Evolutionary conservation across 2,888 invertebrate genomes (phyloP).

Genomic region (Gibbula magus): DNA sequence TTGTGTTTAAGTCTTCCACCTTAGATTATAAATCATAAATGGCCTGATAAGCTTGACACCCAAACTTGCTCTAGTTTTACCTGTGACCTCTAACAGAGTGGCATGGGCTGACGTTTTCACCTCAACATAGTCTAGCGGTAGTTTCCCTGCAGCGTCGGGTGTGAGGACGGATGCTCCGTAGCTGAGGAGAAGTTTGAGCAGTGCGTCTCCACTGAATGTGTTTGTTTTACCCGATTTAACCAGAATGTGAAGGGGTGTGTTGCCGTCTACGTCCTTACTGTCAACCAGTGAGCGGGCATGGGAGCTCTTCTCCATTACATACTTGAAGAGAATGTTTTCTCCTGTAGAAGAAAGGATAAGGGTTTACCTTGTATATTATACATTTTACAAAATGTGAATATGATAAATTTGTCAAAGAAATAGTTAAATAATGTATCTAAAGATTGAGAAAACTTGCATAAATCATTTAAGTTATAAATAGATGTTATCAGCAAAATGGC

Average conservation of each 20-base stretch:
- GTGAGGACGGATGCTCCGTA: constrained; percentile 38
- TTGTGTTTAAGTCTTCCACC: background rate
- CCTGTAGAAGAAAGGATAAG: background rate
- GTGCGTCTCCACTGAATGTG: background rate
- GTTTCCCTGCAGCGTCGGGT: constrained; percentile 35
- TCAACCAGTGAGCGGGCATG: background rate
- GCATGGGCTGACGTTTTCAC: constrained; percentile 34
- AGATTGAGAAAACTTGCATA: background rate
- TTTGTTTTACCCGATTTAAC: constrained; percentile 40
- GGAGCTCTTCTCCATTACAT: background rate
- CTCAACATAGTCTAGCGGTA: constrained; percentile 44
- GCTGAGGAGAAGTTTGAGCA: constrained; percentile 39
- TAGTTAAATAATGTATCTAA: background rate
- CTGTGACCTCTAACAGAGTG: constrained; percentile 31
- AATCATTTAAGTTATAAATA: too few species aligned
- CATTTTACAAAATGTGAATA: too few species aligned
- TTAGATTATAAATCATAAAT: background rate
- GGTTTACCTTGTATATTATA: too few species aligned
- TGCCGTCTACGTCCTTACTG: constrained; percentile 32
- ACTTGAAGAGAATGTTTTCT: background rate
- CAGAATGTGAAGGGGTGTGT: constrained; percentile 42
- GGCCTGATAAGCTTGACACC: background rate
- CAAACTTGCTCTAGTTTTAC: background rate
- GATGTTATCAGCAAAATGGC: too few species aligned
- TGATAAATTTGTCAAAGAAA: background rate